Evolutionary conservation across 2,888 invertebrate species (phyloP).

Genomic region (Cantharis nigra): DNA sequence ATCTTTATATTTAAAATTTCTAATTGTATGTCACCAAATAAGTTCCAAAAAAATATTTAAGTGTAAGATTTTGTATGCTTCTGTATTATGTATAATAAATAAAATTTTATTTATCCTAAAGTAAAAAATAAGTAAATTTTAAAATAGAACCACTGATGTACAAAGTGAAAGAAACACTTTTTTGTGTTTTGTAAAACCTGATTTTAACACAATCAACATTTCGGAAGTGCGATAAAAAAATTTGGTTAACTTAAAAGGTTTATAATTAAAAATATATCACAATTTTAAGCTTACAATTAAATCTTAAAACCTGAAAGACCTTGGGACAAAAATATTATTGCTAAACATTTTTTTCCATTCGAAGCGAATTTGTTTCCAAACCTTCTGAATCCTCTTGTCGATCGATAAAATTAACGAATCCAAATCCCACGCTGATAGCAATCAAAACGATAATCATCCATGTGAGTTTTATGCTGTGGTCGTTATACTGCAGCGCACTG

Average conservation of each 20-base stretch:
- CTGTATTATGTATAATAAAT: neutral
- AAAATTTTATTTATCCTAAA: neutral
- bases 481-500: constrained; percentile 87
- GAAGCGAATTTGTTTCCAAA: neutral
- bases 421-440: constrained; percentile 91
- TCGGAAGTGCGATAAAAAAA: neutral
- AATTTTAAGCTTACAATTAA: neutral
- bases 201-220: no score
- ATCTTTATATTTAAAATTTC: neutral
- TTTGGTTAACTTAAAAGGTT: neutral
- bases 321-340: neutral
- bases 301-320: neutral
- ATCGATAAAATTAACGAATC: constrained; percentile 76
- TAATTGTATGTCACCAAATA: neutral
- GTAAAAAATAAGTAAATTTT: no score
- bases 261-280: neutral
- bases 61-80: neutral
- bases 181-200: no score
- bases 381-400: constrained; percentile 56
- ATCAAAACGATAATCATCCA: constrained; percentile 98
- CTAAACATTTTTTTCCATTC: neutral
- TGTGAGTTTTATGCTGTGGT: constrained; percentile 90
- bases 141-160: no score
- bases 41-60: neutral
- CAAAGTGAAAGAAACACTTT: no score